phyloP scores from a whole-genome alignment of 2,888 invertebrate species.

The Rotaria sp. region DNA sequence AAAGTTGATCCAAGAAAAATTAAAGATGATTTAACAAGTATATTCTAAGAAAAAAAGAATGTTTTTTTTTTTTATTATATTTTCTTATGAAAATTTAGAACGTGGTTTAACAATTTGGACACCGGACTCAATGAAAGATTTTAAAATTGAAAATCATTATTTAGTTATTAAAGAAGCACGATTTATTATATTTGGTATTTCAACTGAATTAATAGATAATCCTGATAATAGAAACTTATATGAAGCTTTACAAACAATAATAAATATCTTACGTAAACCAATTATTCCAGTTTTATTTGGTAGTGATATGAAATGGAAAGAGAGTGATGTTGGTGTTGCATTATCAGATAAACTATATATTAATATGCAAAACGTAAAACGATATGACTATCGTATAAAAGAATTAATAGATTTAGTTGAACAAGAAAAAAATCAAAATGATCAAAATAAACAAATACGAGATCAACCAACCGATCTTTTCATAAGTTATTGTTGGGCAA shows the following conservation, averaged over 20 bases:
- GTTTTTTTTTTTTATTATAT: not conserved
- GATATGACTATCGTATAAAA: conserved; percentile 47
- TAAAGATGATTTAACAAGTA: conserved; percentile 45
- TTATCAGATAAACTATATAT: conserved; percentile 43
- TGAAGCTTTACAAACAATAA: not conserved
- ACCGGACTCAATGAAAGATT: conserved; percentile 13
- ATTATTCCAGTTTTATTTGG: not conserved
- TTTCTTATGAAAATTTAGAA: not conserved
- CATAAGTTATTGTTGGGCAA: conserved; percentile 48
- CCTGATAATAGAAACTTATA: conserved; percentile 27
- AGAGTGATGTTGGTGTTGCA: conserved; percentile 27
- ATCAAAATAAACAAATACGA: not conserved
- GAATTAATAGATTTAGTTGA: conserved; percentile 45
- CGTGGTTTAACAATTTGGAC: conserved; percentile 34
- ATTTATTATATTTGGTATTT: conserved; percentile 35
- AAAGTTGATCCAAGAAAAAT: conserved; percentile 46
- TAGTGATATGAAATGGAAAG: conserved; percentile 28
- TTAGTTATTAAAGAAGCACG: conserved; percentile 34
- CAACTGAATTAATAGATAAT: conserved; percentile 32
- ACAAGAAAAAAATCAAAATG: conserved; percentile 44
- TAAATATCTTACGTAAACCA: not conserved
- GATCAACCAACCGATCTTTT: conserved; percentile 35
- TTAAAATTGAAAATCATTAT: conserved; percentile 30
- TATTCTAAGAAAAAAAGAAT: not conserved
- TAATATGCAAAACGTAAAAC: conserved; percentile 48